Conservation (phyloP, 2,797 vertebrate species). For the Lutjanus campechanus region DNA sequence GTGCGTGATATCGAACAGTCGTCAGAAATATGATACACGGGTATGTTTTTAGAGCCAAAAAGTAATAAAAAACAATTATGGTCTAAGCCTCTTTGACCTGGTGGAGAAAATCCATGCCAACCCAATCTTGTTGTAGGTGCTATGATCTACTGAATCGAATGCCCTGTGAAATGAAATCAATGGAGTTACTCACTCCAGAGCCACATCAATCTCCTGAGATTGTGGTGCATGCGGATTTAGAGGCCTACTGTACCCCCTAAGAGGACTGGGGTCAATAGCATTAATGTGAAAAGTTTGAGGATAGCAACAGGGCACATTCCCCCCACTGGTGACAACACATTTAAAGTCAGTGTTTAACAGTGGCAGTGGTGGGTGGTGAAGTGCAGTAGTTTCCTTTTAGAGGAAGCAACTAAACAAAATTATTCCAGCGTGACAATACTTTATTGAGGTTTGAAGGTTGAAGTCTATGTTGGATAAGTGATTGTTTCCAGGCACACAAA, state of each 20-base stretch:
- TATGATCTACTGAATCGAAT: constrained; percentile 80
- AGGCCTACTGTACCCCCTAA: constrained; percentile 53
- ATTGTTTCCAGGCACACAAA: constrained; percentile 17
- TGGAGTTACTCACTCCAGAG: constrained; percentile 76
- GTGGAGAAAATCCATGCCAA: constrained; percentile 84
- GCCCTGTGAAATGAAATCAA: constrained; percentile 84
- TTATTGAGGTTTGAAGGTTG: neutral
- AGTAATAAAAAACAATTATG: constrained; percentile 87
- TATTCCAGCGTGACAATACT: neutral
- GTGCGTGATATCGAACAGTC: constrained; percentile 57
- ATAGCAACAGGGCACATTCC: constrained; percentile 29
- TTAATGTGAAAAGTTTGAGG: constrained; percentile 74
- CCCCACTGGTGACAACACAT: constrained; percentile 13
- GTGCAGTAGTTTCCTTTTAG: constrained; percentile 6
- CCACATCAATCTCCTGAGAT: constrained; percentile 75
- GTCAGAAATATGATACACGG: constrained; percentile 79
- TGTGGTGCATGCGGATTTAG: constrained; percentile 66
- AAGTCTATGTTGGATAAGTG: constrained; percentile 6
- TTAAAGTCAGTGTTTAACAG: constrained; percentile 31
- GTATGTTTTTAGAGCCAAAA: constrained; percentile 79
- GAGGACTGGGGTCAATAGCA: constrained; percentile 68
- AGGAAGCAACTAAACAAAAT: constrained; percentile 12
- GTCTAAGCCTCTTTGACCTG: constrained; percentile 81
- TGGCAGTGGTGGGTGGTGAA: constrained; percentile 12
- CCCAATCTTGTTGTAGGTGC: constrained; percentile 80